A percentile compares a stretch with the other conserved stretches of the same genome.
These are phyloP conservation scores for Eriosoma lanigerum DNA, from an alignment of 1,140 invertebrate species.

Conservation along the genomic window DNA sequence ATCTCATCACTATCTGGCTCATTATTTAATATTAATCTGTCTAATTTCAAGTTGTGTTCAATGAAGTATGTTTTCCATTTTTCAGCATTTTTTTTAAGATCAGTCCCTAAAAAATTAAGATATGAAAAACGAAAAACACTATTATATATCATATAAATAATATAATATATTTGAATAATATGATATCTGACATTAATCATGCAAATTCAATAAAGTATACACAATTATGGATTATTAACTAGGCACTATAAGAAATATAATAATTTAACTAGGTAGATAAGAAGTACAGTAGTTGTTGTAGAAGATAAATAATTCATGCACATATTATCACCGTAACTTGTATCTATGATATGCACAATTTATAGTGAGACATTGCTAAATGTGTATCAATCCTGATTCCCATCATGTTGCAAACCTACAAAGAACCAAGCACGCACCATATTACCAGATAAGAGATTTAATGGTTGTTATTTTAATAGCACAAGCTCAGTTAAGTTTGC, in stretches of 20 bases:
- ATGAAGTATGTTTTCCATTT: conserved; percentile 53
- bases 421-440: conserved; percentile 47
- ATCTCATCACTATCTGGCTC: conserved; percentile 45
- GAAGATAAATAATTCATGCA: conserved; percentile 46
- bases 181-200: conserved; percentile 26
- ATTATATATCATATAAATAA: conserved; percentile 18
- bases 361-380: conserved; percentile 40
- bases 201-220: conserved; percentile 28
- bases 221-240: conserved; percentile 4
- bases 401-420: conserved; percentile 47
- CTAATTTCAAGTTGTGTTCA: conserved; percentile 52
- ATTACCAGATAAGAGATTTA: conserved; percentile 43
- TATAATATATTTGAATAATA: conserved; percentile 37
- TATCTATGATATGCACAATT: conserved; percentile 45
- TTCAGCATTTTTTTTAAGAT: conserved; percentile 47
- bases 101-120: conserved; percentile 44
- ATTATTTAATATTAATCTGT: conserved; percentile 52
- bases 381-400: conserved; percentile 43
- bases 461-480: conserved; percentile 26
- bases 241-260: conserved; percentile 30
- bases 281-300: neutral
- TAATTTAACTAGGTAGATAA: conserved; percentile 18
- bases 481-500: neutral
- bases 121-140: conserved; percentile 34
- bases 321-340: conserved; percentile 37